phyloP scores from a whole-genome alignment of 2,888 invertebrate species.

The Taphrorychus bicolor region DNA sequence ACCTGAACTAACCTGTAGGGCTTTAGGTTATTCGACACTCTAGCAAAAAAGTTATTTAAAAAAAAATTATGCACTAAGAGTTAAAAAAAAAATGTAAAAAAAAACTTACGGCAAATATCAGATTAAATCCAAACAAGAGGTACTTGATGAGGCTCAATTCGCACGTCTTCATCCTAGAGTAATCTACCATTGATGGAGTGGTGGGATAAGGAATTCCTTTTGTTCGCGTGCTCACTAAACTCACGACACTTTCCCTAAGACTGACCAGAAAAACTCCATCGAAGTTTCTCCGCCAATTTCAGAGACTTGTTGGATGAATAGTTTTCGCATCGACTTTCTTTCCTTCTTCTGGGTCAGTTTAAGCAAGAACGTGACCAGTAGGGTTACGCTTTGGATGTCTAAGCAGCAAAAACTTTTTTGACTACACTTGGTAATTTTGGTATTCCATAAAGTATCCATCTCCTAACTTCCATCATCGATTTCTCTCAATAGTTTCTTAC shows the following conservation, averaged over 20 bases:
- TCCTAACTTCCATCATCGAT: no score
- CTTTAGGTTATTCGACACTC: neutral
- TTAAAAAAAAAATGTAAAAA: neutral
- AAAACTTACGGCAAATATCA: slow-evolving; percentile 75
- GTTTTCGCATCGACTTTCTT: neutral
- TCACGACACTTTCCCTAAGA: slow-evolving; percentile 15
- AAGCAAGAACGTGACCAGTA: no score
- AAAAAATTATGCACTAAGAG: neutral
- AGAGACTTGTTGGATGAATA: slow-evolving; percentile 3
- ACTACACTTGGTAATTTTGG: neutral
- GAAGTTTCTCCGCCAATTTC: slow-evolving; percentile 10
- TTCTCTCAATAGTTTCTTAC: neutral
- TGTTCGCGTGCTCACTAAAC: slow-evolving; percentile 4
- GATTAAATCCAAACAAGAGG: slow-evolving; percentile 75
- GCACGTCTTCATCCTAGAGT: slow-evolving; percentile 50
- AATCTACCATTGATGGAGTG: slow-evolving; percentile 19
- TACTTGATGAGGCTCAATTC: slow-evolving; percentile 79
- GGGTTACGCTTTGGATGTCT: neutral
- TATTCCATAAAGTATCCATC: no score
- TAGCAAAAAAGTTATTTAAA: neutral
- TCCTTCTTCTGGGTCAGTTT: no score
- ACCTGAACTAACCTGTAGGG: no score
- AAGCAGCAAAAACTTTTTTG: neutral
- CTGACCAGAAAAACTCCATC: slow-evolving; percentile 19
- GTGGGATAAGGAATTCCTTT: neutral